Conservation (phyloP, 2,797 vertebrate species). For the Chelonia mydas region DNA sequence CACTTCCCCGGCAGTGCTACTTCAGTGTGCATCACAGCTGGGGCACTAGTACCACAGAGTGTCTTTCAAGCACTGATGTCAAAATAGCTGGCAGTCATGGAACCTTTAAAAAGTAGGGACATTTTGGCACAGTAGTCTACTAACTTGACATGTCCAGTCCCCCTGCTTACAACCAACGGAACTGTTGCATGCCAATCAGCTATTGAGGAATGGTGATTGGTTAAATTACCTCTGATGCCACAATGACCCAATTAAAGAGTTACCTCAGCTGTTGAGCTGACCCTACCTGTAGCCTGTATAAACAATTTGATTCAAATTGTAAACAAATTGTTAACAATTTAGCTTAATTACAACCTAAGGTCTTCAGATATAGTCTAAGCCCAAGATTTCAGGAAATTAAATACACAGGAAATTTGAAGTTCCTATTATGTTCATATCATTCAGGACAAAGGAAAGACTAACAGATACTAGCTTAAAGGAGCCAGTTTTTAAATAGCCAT, state of each 20-base stretch:
- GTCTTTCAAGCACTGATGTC: neutral
- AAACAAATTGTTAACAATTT: neutral
- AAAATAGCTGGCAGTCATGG: fast-evolving
- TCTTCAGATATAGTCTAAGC: neutral
- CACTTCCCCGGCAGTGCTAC: neutral
- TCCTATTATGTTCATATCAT: neutral
- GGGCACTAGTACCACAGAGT: neutral
- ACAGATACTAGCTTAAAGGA: neutral
- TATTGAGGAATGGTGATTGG: neutral
- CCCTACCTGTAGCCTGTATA: neutral
- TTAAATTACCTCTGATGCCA: neutral
- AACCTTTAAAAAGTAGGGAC: neutral
- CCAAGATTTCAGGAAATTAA: neutral
- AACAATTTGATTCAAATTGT: neutral
- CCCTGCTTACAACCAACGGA: neutral
- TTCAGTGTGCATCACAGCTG: neutral
- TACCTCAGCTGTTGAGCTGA: neutral
- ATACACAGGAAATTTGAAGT: neutral
- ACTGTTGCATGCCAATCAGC: neutral
- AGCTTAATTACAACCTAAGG: constrained; percentile 29
- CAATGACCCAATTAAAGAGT: neutral
- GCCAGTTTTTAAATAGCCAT: constrained; percentile 41
- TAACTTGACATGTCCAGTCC: neutral
- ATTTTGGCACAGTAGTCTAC: neutral
- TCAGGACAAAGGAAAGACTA: neutral